A percentile compares a stretch with the other conserved stretches of the same genome.
Evolutionary conservation across 2,797 vertebrate genomes (phyloP).

Genomic region (Rhinella marina): DNA sequence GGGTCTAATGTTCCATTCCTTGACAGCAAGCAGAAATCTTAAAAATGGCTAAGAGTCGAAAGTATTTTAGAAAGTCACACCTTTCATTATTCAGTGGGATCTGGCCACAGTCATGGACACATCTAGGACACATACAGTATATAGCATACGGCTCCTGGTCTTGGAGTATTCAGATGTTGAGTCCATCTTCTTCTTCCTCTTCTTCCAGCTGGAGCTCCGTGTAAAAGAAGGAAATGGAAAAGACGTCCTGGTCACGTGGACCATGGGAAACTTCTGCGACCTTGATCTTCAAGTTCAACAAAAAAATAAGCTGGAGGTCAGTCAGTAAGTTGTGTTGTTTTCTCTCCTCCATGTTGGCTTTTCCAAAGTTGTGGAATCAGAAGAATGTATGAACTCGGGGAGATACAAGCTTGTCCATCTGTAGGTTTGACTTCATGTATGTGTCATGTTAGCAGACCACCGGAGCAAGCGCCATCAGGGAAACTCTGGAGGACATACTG

Average conservation of each 20-base stretch:
- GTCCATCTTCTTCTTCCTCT: constrained; percentile 18
- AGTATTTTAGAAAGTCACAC: no score
- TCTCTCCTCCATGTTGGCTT: neutral
- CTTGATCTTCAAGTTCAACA: constrained; percentile 79
- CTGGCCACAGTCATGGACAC: no score
- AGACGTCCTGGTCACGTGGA: constrained; percentile 83
- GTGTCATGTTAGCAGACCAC: constrained; percentile 61
- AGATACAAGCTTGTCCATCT: neutral
- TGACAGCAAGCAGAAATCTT: no score
- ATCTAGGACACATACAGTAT: no score
- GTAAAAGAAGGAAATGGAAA: constrained; percentile 80
- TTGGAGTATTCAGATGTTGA: neutral
- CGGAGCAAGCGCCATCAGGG: constrained; percentile 63
- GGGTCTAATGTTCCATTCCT: no score
- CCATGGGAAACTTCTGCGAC: constrained; percentile 73
- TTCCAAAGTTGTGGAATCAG: neutral
- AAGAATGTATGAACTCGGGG: neutral
- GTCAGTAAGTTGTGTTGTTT: constrained; percentile 60
- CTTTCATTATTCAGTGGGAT: no score
- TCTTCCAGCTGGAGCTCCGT: constrained; percentile 82
- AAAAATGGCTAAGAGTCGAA: no score
- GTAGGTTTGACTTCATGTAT: neutral
- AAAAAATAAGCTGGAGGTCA: constrained; percentile 77
- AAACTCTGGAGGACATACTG: constrained; percentile 76
- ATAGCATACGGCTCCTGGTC: no score